Evolutionary conservation across 2,113 vertebrate species (phyloP).

Genomic region (Elanus axillaris): DNA sequence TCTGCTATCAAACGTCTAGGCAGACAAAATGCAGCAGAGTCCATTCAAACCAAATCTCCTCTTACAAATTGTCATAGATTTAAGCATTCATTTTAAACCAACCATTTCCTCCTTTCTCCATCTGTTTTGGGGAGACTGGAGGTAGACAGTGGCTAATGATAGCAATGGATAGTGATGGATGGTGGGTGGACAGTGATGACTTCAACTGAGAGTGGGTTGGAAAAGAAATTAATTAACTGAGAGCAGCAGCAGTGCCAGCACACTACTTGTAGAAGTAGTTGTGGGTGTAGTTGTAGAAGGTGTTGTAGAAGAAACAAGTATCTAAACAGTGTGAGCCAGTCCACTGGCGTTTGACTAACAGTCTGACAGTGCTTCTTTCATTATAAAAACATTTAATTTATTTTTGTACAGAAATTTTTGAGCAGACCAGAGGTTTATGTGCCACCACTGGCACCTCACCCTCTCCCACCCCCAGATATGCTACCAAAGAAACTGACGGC

Average conservation of each 20-base stretch:
- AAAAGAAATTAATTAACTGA: background rate
- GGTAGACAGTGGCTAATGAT: background rate
- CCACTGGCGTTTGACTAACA: background rate
- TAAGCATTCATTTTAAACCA: background rate
- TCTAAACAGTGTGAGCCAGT: background rate
- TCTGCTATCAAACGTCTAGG: background rate
- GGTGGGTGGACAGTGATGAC: background rate
- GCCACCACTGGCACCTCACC: slow-evolving; percentile 75
- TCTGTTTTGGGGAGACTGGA: background rate
- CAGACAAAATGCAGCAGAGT: background rate
- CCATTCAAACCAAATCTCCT: background rate
- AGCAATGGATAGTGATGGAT: background rate
- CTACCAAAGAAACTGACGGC: slow-evolving; percentile 81
- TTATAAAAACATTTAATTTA: background rate
- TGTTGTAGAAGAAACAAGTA: background rate
- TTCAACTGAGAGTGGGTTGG: background rate
- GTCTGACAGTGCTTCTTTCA: background rate
- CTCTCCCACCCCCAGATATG: slow-evolving; percentile 76
- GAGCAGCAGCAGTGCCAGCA: background rate
- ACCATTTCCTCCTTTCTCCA: background rate
- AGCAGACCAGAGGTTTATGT: slow-evolving; percentile 82
- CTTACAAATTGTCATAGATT: background rate
- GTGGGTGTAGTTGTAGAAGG: too few relatives aligned
- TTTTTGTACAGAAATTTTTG: slow-evolving; percentile 82
- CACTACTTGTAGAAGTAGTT: too few relatives aligned